Base-by-base conservation (phyloP, 2,888 invertebrate genomes). In the Drosophila algonquin region DNA sequence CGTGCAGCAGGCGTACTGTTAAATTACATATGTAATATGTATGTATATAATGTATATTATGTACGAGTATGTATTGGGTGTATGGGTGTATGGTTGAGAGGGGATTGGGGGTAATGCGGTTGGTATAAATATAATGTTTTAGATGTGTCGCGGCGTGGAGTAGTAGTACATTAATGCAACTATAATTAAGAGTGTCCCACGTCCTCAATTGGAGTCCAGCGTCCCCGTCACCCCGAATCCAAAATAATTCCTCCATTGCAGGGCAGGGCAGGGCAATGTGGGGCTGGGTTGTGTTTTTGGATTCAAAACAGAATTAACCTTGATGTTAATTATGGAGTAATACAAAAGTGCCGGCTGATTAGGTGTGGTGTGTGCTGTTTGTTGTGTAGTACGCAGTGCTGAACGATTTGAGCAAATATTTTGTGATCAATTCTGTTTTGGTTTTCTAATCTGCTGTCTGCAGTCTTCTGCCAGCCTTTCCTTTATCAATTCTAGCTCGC, bases 1-100 rank as follows among this genome's bases (percentile, higher is more conserved):
- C 64, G 69, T 73, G 68, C 81, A 32, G 18, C 24, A 30, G 7
- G 30, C 65, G 78, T 80, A 80, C 83, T 63, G 68, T 61, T 71
- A 73, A 72, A 73, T 72, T 77, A 74, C 77, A 79, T 67, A 56
- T 79, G 71, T 73, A 71, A 65, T 67, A 72, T 72, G 74, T 76
- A 75, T 79, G 70, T 76, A 75, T 79, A 67, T 80, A 64, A 64
- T 76, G 65, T 59, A 72, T 71, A 72, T 68, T 46, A 68, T 73
- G 68, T 75, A 68, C 58, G 63, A 52, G 46, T 63, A 61, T 78
- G 67, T 63, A 67, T 76, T 59, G 59, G 59, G 57, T 60, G 68
- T 27, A 27, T 27, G 24, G 50, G 58, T 53, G 52, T 75, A 64
- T 81, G 52, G 57, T 68, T 75, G 75, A 69, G 52, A 56, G 61